Conservation (phyloP, 2,888 invertebrate species). For the Incurvaria masculella region DNA sequence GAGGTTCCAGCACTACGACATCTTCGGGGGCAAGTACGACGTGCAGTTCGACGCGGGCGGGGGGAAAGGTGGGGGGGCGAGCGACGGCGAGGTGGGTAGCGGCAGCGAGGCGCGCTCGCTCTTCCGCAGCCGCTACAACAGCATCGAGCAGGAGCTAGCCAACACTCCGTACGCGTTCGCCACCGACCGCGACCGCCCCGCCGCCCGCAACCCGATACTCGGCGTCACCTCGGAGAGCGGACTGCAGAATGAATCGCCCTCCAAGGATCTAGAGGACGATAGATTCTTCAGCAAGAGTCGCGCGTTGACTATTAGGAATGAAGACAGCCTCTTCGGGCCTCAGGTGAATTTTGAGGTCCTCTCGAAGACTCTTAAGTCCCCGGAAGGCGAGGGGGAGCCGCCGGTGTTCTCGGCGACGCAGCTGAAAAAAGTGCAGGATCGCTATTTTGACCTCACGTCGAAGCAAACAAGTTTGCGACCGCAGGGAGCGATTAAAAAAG, state of each 20-base stretch:
- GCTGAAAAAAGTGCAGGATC: conserved; percentile 45
- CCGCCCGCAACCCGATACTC: conserved; percentile 23
- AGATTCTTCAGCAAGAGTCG: conserved; percentile 29
- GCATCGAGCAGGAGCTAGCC: conserved; percentile 47
- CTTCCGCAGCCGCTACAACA: conserved; percentile 49
- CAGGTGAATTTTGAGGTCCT: conserved; percentile 26
- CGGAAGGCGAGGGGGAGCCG: conserved; percentile 22
- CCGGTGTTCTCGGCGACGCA: conserved; percentile 46
- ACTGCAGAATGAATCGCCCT: conserved; percentile 27
- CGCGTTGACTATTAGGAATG: conserved; percentile 24
- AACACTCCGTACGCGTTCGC: conserved; percentile 54
- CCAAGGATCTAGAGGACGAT: conserved; percentile 39
- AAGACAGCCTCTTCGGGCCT: conserved; percentile 31
- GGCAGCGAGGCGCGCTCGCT: conserved; percentile 27
- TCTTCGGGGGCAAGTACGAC: conserved; percentile 44
- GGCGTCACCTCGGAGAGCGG: conserved; percentile 33
- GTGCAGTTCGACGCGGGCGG: conserved; percentile 18
- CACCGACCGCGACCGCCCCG: conserved; percentile 31
- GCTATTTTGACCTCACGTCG: conserved; percentile 42
- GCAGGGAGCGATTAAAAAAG: neutral
- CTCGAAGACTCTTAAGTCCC: conserved; percentile 11
- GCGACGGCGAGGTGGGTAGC: neutral
- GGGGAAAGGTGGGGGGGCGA: conserved; percentile 17
- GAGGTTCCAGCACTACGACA: conserved; percentile 43
- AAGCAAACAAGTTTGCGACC: too few species aligned